Evolutionary conservation across 1,140 invertebrate species (phyloP).

Genomic region (Amphibalanus amphitrite): DNA sequence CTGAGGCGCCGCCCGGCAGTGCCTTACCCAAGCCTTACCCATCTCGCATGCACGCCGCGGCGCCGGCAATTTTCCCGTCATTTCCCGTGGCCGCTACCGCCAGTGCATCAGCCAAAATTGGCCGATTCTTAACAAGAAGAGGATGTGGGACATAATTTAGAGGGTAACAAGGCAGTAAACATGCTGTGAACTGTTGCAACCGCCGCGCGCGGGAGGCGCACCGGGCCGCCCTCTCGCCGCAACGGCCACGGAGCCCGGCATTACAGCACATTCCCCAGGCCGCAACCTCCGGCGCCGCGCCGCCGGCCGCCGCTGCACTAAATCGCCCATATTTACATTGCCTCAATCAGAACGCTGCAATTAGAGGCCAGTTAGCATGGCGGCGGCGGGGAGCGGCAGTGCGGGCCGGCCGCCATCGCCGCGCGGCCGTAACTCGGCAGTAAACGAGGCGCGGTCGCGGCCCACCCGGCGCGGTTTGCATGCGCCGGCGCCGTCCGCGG

Average conservation of each 20-base stretch:
- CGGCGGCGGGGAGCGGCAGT: no score
- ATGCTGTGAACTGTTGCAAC: background rate
- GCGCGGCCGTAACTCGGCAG: no score
- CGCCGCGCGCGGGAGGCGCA: no score
- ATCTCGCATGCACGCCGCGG: background rate
- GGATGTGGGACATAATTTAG: background rate
- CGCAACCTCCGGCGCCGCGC: no score
- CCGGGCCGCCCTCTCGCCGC: no score
- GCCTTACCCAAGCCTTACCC: background rate
- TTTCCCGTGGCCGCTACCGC: background rate
- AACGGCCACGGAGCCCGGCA: no score
- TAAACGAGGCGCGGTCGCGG: no score
- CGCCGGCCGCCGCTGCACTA: background rate
- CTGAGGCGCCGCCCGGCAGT: no score
- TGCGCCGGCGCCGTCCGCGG: background rate
- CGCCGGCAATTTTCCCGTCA: background rate
- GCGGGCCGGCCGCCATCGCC: background rate
- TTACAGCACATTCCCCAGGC: background rate
- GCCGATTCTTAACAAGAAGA: background rate
- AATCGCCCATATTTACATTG: background rate
- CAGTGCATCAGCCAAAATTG: background rate
- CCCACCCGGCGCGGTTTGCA: background rate
- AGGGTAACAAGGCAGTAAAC: background rate
- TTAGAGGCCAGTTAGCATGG: background rate
- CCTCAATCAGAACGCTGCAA: background rate